Conservation (phyloP, 1,140 invertebrate genomes). For the Harpegnathos saltator region DNA sequence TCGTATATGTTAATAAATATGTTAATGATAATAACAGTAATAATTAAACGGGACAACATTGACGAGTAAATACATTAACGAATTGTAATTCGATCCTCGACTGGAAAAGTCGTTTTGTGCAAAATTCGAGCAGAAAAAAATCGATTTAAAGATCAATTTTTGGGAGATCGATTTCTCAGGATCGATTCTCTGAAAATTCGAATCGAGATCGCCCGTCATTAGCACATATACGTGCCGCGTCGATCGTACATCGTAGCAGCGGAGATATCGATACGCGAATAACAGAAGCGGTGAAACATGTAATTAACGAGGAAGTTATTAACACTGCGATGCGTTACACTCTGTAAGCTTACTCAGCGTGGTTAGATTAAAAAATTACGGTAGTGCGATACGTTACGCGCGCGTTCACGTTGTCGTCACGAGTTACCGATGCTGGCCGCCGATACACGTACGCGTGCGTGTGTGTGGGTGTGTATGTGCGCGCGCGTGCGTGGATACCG, state of each 20-base stretch:
- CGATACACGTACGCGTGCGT: not conserved
- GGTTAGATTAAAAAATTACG: conserved; percentile 25
- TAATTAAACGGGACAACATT: no score
- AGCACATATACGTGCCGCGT: no score
- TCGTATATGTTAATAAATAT: no score
- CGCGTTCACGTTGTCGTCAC: conserved; percentile 35
- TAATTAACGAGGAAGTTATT: conserved; percentile 51
- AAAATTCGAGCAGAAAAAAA: no score
- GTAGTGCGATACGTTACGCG: conserved; percentile 35
- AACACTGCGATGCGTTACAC: conserved; percentile 46
- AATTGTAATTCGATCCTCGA: no score
- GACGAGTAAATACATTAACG: no score
- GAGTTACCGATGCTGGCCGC: conserved; percentile 26
- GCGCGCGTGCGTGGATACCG: not conserved
- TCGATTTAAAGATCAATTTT: no score
- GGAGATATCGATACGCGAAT: conserved; percentile 25
- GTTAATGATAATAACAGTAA: no score
- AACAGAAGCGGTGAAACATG: conserved; percentile 52
- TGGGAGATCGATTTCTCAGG: no score
- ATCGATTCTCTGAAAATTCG: no score
- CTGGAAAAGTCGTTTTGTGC: no score
- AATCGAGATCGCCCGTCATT: no score
- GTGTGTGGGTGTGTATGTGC: not conserved
- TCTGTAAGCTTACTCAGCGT: conserved; percentile 31
- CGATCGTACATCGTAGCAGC: conserved; percentile 8